Conservation (phyloP, 2,888 invertebrate species). For the Elmis aenea region DNA sequence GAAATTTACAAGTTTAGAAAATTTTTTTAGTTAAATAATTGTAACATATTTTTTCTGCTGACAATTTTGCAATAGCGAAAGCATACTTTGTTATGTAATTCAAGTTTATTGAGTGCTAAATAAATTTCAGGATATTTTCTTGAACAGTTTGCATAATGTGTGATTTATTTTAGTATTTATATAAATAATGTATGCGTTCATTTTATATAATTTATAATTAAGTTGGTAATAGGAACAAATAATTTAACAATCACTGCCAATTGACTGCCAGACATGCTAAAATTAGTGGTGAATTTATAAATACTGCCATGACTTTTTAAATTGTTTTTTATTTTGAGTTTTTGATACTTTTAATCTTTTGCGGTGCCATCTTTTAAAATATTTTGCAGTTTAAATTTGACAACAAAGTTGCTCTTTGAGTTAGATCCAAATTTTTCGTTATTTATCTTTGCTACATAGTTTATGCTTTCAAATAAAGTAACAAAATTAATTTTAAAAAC, state of each 20-base stretch:
- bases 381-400: conserved; percentile 11
- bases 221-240: conserved; percentile 20
- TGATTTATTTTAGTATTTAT: conserved; percentile 24
- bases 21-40: conserved; percentile 1
- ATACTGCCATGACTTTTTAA: conserved; percentile 22
- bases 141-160: conserved; percentile 20
- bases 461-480: too few species aligned
- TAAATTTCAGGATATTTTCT: too few species aligned
- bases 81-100: too few species aligned
- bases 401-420: too few species aligned
- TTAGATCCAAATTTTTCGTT: too few species aligned
- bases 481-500: too few species aligned
- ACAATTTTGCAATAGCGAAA: conserved; percentile 1
- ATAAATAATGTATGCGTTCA: conserved; percentile 21
- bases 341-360: conserved; percentile 11
- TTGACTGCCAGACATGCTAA: conserved; percentile 28
- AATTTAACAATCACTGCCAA: conserved; percentile 31
- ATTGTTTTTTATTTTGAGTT: conserved; percentile 12
- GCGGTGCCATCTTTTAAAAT: conserved; percentile 21
- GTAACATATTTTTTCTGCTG: conserved; percentile 2
- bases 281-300: conserved; percentile 27
- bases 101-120: too few species aligned
- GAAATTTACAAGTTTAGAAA: conserved; percentile 5
- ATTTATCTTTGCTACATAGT: too few species aligned
- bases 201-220: conserved; percentile 20